A percentile compares a stretch with the other conserved stretches of the same genome.
Conservation (phyloP, 2,113 vertebrate genomes). For the Pygoscelis adeliae region DNA sequence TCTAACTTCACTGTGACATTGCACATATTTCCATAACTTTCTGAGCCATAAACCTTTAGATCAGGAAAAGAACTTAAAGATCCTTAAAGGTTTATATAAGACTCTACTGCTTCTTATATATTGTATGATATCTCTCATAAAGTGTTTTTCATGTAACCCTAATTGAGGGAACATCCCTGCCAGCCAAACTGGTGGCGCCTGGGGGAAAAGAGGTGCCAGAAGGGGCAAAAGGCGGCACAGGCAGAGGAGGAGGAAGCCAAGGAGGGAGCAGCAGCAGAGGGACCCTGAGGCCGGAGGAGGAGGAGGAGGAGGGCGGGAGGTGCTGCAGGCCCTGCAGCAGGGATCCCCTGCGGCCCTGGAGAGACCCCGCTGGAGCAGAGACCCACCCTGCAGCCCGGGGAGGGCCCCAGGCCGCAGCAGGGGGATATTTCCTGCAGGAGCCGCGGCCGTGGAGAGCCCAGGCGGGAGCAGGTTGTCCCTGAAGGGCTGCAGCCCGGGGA, state of each 20-base stretch:
- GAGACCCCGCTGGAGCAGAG: not conserved
- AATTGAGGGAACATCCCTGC: not conserved
- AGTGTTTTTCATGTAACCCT: not conserved
- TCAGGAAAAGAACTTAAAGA: not conserved
- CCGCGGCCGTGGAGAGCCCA: too few species aligned
- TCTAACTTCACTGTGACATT: not conserved
- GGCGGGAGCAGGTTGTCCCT: too few species aligned
- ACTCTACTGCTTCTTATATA: not conserved
- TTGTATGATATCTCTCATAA: not conserved
- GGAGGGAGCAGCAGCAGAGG: not conserved
- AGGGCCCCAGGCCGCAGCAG: too few species aligned
- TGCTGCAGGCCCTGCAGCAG: not conserved
- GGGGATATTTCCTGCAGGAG: too few species aligned
- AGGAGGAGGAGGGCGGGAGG: not conserved
- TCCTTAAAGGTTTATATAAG: not conserved
- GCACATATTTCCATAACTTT: not conserved
- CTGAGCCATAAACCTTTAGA: not conserved
- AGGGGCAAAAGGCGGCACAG: not conserved
- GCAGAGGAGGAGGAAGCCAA: not conserved
- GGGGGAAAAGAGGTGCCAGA: not conserved
- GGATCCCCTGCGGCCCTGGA: not conserved
- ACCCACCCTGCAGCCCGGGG: not conserved
- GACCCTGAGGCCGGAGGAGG: accelerated
- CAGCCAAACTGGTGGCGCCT: not conserved
- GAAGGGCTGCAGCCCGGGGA: too few species aligned